Evolutionary conservation across 1,140 invertebrate genomes (phyloP).

Genomic region (Agrilus planipennis): DNA sequence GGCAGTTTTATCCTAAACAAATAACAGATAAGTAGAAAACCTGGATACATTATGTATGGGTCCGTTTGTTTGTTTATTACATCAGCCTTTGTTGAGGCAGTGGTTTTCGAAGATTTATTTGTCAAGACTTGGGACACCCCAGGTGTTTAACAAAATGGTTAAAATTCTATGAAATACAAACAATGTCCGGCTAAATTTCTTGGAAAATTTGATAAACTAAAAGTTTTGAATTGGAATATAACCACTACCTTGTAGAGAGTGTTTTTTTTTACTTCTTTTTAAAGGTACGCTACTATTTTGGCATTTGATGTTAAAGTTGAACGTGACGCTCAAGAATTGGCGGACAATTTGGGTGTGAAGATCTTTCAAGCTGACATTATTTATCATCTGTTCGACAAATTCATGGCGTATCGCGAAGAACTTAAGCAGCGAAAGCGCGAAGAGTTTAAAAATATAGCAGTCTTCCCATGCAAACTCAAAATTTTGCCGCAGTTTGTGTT

Average conservation of each 20-base stretch:
- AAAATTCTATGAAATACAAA: too few species aligned
- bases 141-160: neutral
- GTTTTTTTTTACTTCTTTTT: conserved; percentile 28
- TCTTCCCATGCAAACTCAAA: conserved; percentile 93
- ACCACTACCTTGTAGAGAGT: too few species aligned
- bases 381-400: conserved; percentile 98
- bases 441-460: conserved; percentile 90
- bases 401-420: conserved; percentile 89
- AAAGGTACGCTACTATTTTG: conserved; percentile 89
- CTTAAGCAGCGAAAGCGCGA: conserved; percentile 87
- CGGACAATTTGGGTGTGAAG: conserved; percentile 85
- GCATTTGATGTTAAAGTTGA: conserved; percentile 99
- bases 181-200: too few species aligned
- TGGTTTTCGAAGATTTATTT: conserved; percentile 1
- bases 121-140: neutral
- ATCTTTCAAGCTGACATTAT: conserved; percentile 99
- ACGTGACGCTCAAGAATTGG: conserved; percentile 92
- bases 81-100: conserved; percentile 8
- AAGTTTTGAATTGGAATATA: neutral
- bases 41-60: conserved; percentile 6
- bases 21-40: conserved; percentile 14
- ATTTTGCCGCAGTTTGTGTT: conserved; percentile 81
- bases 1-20: conserved; percentile 12
- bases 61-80: conserved; percentile 11
- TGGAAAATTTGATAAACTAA: too few species aligned